Conservation (phyloP, 2,888 invertebrate genomes). For the Notodonta ziczac region DNA sequence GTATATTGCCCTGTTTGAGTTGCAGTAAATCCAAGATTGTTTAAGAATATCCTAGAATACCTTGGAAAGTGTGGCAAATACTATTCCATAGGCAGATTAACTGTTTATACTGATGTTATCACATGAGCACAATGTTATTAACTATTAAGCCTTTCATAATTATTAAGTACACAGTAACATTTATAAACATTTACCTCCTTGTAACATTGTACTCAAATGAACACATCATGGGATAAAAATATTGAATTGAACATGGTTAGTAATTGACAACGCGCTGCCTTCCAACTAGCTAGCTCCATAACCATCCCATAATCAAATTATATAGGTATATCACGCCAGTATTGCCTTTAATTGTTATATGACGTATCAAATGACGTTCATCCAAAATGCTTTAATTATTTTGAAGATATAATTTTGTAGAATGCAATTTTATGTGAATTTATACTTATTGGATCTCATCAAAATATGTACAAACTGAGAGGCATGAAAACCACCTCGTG, state of each 20-base stretch:
- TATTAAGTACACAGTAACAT: conserved; percentile 12
- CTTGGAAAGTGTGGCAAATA: conserved; percentile 32
- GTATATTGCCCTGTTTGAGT: conserved; percentile 34
- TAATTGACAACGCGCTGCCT: conserved; percentile 27
- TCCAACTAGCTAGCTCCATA: conserved; percentile 20
- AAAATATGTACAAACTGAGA: conserved; percentile 58
- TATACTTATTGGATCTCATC: conserved; percentile 65
- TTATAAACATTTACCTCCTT: conserved; percentile 14
- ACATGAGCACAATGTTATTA: conserved; percentile 31
- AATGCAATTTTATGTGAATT: conserved; percentile 53
- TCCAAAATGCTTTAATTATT: conserved; percentile 41
- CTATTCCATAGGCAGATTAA: conserved; percentile 26
- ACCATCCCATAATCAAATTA: conserved; percentile 19
- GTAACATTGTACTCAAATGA: conserved; percentile 24
- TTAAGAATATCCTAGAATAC: conserved; percentile 26
- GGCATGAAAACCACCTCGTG: conserved; percentile 42
- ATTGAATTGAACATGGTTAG: not conserved
- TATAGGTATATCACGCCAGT: conserved; percentile 47
- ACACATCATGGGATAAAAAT: not conserved
- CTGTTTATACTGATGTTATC: conserved; percentile 22
- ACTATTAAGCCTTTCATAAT: conserved; percentile 4
- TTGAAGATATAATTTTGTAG: conserved; percentile 48
- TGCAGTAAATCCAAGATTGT: too few species aligned
- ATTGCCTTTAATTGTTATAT: conserved; percentile 59
- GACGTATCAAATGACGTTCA: conserved; percentile 42